phyloP scores from a whole-genome alignment of 2,888 invertebrate genomes.

The Torymus texanus region DNA sequence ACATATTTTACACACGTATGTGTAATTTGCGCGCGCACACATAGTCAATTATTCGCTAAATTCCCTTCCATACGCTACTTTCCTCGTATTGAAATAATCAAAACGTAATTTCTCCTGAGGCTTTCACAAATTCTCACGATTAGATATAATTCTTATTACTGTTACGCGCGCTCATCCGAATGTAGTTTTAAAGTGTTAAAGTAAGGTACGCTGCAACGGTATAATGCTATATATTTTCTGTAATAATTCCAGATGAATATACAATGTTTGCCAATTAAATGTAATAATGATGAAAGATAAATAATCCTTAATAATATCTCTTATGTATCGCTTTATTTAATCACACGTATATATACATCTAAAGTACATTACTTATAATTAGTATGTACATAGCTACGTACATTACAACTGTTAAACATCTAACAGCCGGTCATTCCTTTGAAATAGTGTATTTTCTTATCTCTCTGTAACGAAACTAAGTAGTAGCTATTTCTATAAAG shows the following conservation, averaged over 20 bases:
- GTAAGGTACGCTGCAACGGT: no score
- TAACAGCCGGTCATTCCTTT: no score
- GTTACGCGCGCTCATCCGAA: not conserved
- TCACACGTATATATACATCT: no score
- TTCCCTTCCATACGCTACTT: not conserved
- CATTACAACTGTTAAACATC: no score
- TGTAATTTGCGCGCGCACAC: constrained; percentile 7
- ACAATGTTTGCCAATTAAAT: not conserved
- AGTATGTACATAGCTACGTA: no score
- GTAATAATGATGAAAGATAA: not conserved
- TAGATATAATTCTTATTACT: constrained; percentile 9
- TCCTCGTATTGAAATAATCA: constrained; percentile 17
- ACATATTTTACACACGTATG: constrained; percentile 3
- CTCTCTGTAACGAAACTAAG: no score
- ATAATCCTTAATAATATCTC: not conserved
- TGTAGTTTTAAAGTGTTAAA: no score
- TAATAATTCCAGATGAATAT: no score
- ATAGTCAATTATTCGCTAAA: constrained; percentile 23
- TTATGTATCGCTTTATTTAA: not conserved
- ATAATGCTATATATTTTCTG: no score
- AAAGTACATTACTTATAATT: no score
- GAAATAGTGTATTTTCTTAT: no score
- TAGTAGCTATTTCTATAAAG: no score
- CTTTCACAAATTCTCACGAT: constrained; percentile 34
- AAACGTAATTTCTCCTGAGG: constrained; percentile 6